Base-by-base conservation (phyloP, 2,888 invertebrate genomes). In the Eulithis testata region DNA sequence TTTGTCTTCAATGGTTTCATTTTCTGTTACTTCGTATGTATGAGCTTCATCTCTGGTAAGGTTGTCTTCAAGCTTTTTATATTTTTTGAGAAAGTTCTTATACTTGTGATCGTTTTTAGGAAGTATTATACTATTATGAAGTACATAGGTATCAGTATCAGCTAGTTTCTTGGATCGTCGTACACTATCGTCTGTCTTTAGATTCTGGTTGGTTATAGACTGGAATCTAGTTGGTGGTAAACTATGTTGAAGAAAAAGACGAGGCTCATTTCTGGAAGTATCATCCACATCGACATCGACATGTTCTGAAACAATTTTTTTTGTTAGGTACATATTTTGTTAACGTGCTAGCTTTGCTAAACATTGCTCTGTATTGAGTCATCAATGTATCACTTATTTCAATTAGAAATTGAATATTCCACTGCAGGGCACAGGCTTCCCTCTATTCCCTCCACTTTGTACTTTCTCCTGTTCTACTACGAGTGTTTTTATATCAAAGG, bases 21-120 rank as follows among this genome's bases (percentile, higher is more conserved):
- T 77, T 49, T 87, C 87, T 12, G 75, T 82, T 0, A 85, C 85
- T 77, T 81, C 76, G 57, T 88, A 87, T 4, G 56, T 50, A 4
- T 53, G 60, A 43, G 62, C 65, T 7, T 43, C 57, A 11, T 55
- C 14, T 60, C 64, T 11, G 14, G 6, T 47, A 55, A 9, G 11
- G 36, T 45, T 54, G 14, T 54, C 27, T 49, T 53, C 52, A 45
- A 47, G 12, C 9, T 14, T 58, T 36, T n/a, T 44, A 56, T 62
- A 27, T 36, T n/a, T 6, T 53, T 43, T 37, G 2, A 53, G 31
- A 3, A 49, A 50, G 8, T 56, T 51, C 0, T 54, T 49, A 1
- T 11, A 11, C 3, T 59, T 36, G 14, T 54, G 36, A 36, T 43
- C 31, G 4, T 14, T n/a, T 36, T 58, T 53, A 11, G 57, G 45